These are phyloP conservation scores for Astatotilapia flaviijosephi DNA, from an alignment of 2,113 vertebrate genomes.

Conservation along the genomic window DNA sequence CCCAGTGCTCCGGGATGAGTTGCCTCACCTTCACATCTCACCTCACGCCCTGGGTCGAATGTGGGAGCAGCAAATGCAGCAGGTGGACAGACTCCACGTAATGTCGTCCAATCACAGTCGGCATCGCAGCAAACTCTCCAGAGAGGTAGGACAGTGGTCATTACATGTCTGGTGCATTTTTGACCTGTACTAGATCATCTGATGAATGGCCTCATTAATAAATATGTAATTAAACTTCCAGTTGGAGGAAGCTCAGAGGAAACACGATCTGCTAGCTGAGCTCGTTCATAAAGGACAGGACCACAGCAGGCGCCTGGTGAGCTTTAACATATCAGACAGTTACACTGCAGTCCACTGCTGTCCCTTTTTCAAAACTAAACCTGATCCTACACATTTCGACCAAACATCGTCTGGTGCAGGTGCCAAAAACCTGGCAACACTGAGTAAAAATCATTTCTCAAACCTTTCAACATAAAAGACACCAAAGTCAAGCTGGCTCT, in stretches of 20 bases:
- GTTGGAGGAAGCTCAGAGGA: conserved; percentile 85
- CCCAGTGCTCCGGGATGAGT: conserved; percentile 79
- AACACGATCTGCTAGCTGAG: conserved; percentile 79
- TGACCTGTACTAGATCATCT: background rate
- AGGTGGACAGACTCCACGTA: conserved; percentile 75
- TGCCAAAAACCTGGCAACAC: background rate
- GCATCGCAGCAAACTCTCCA: conserved; percentile 68
- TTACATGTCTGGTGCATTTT: background rate
- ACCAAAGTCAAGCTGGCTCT: background rate
- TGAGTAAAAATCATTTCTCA: background rate
- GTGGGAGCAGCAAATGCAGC: conserved; percentile 87
- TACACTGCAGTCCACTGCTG: background rate
- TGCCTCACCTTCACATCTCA: conserved; percentile 84
- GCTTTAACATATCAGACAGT: conserved; percentile 6
- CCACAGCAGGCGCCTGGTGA: conserved; percentile 85
- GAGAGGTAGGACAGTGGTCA: conserved; percentile 68
- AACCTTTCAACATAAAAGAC: background rate
- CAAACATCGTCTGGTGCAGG: background rate
- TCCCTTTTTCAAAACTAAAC: background rate
- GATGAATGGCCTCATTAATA: background rate
- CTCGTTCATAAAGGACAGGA: conserved; percentile 84
- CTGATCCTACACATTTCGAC: background rate
- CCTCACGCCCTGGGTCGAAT: conserved; percentile 75
- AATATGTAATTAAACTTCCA: conserved; percentile 35
- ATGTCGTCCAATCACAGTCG: conserved; percentile 24